Conservation (phyloP, 1,140 invertebrate genomes). For the Mya arenaria region DNA sequence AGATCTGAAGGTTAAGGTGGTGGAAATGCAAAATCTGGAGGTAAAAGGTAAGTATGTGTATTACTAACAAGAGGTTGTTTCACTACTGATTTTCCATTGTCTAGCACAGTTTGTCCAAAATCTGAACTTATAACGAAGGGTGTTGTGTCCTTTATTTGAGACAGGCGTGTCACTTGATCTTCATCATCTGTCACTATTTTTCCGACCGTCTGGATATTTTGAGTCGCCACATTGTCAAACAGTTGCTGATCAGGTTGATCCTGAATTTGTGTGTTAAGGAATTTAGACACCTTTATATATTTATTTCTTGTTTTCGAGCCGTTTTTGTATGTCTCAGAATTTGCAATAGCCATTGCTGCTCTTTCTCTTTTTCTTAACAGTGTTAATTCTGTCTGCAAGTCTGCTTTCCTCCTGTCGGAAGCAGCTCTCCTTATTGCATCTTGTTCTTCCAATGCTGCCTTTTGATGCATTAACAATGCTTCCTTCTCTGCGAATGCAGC, state of each 20-base stretch:
- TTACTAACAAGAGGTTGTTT: conserved; percentile 11
- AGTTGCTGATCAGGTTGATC: not conserved
- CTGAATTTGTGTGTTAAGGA: not conserved
- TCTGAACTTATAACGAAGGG: conserved; percentile 7
- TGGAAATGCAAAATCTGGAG: too few relatives aligned
- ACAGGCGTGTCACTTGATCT: not conserved
- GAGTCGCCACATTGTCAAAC: conserved; percentile 1
- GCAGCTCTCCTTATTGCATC: conserved; percentile 1
- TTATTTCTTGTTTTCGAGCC: conserved; percentile 10
- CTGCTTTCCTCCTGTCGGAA: conserved; percentile 5
- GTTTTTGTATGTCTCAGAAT: conserved; percentile 7
- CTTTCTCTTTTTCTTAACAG: not conserved
- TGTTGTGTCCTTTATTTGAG: not conserved
- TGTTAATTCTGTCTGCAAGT: not conserved
- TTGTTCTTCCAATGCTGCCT: not conserved
- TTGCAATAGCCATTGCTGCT: not conserved
- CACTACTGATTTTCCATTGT: not conserved
- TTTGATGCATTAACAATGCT: too few relatives aligned
- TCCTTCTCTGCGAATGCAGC: conserved; percentile 18
- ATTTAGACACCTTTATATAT: not conserved
- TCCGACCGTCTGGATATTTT: not conserved
- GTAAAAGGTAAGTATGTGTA: conserved; percentile 8
- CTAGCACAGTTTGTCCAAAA: conserved; percentile 11
- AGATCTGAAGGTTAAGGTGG: conserved; percentile 1
- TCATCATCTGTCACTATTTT: conserved; percentile 7